These are phyloP conservation scores for Leptinotarsa texana DNA, from an alignment of 1,140 invertebrate genomes.

Conservation along the genomic window DNA sequence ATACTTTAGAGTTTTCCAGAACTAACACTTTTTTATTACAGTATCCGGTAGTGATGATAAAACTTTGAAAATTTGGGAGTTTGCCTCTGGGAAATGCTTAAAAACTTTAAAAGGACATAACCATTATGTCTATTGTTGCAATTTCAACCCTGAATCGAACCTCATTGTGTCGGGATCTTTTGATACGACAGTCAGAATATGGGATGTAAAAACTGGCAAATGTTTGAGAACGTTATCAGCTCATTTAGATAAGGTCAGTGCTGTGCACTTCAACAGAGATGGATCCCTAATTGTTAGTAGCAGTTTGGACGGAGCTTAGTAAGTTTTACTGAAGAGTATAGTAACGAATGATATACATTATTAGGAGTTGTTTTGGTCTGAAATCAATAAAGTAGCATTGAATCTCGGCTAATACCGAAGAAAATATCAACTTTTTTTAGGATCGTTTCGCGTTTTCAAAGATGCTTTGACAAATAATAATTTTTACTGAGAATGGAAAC, in stretches of 20 bases:
- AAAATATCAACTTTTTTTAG: no score
- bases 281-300: slow-evolving; percentile 97
- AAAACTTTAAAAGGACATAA: slow-evolving; percentile 99
- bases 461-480: no score
- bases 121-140: slow-evolving; percentile 99
- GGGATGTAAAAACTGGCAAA: slow-evolving; percentile 99
- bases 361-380: no score
- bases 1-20: not conserved
- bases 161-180: slow-evolving; percentile 99
- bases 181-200: slow-evolving; percentile 98
- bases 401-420: no score
- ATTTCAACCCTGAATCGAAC: slow-evolving; percentile 99
- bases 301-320: slow-evolving; percentile 99
- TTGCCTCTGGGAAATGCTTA: slow-evolving; percentile 95
- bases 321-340: slow-evolving; percentile 47
- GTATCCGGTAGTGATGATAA: slow-evolving; percentile 99
- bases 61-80: slow-evolving; percentile 98
- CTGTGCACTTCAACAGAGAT: slow-evolving; percentile 97
- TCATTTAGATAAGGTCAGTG: slow-evolving; percentile 99
- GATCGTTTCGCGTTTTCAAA: no score
- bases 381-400: no score
- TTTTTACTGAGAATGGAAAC: no score
- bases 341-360: no score
- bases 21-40: slow-evolving; percentile 24
- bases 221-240: slow-evolving; percentile 98